Conservation (phyloP, 2,113 vertebrate species). For the Leucopsar rothschildi region DNA sequence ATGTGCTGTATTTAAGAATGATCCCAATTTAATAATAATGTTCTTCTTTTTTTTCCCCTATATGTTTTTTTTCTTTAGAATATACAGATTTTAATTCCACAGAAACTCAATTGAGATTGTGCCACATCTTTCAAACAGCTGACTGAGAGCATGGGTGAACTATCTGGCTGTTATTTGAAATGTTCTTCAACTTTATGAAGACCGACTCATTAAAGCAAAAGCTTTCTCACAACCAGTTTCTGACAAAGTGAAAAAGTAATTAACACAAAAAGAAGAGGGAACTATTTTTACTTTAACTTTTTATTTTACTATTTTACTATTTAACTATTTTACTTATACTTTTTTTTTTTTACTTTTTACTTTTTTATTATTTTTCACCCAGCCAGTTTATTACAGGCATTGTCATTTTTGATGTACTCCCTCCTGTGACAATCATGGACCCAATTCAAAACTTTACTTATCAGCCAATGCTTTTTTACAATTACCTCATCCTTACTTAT, state of each 20-base stretch:
- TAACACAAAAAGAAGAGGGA: not conserved
- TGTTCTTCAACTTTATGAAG: constrained; percentile 56
- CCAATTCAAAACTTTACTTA: constrained; percentile 59
- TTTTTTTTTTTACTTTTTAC: too few species aligned
- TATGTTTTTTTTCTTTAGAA: constrained; percentile 14
- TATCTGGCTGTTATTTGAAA: constrained; percentile 60
- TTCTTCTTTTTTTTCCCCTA: not conserved
- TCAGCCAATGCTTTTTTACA: constrained; percentile 65
- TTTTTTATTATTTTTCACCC: constrained; percentile 17
- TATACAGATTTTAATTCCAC: constrained; percentile 15
- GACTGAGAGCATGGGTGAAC: constrained; percentile 47
- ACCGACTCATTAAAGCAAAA: constrained; percentile 58
- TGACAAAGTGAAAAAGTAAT: not conserved
- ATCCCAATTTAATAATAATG: not conserved
- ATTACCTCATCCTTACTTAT: constrained; percentile 61
- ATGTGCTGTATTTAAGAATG: not conserved
- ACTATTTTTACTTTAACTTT: constrained; percentile 55
- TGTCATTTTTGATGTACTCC: constrained; percentile 33
- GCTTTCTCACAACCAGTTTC: constrained; percentile 60
- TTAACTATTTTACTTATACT: too few species aligned
- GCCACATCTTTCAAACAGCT: constrained; percentile 33
- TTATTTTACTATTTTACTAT: too few species aligned
- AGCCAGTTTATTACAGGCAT: not conserved
- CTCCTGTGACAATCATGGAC: constrained; percentile 51
- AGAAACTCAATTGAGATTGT: constrained; percentile 40